A percentile compares a stretch with the other conserved stretches of the same genome.
Evolutionary conservation across 2,888 invertebrate genomes (phyloP).

Genomic region (Drosophila fungiperda): DNA sequence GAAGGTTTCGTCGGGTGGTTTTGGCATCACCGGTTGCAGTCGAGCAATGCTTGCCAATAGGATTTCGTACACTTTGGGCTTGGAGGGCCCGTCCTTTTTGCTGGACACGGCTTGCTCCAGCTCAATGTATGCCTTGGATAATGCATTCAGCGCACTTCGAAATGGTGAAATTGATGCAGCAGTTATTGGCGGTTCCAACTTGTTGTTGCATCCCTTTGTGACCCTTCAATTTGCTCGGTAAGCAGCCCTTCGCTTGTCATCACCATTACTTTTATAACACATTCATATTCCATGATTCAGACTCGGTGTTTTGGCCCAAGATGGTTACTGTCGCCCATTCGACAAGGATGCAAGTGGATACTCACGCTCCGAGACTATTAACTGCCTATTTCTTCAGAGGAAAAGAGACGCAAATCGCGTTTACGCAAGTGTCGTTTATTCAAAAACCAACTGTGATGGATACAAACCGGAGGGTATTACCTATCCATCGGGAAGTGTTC

Average conservation of each 20-base stretch:
- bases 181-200: slow-evolving; percentile 94
- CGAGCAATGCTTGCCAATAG: slow-evolving; percentile 97
- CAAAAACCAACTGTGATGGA: slow-evolving; percentile 93
- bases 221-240: slow-evolving; percentile 94
- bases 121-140: slow-evolving; percentile 94
- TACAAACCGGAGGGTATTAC: slow-evolving; percentile 90
- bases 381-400: slow-evolving; percentile 90
- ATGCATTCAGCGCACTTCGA: slow-evolving; percentile 91
- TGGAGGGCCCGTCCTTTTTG: slow-evolving; percentile 94
- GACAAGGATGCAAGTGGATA: slow-evolving; percentile 94
- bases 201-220: slow-evolving; percentile 94
- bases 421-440: slow-evolving; percentile 90
- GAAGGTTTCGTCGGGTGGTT: slow-evolving; percentile 86
- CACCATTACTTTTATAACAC: not conserved
- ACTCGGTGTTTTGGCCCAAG: slow-evolving; percentile 91
- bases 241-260: slow-evolving; percentile 15
- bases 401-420: slow-evolving; percentile 88
- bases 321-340: slow-evolving; percentile 96
- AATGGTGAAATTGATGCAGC: slow-evolving; percentile 94
- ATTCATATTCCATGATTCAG: slow-evolving; percentile 81
- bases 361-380: slow-evolving; percentile 92
- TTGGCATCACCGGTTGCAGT: slow-evolving; percentile 89
- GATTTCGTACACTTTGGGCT: slow-evolving; percentile 94
- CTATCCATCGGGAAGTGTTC: slow-evolving; percentile 88
- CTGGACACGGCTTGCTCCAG: slow-evolving; percentile 98